Conservation (phyloP, 2,113 vertebrate genomes). For the Phodopus roborovskii region DNA sequence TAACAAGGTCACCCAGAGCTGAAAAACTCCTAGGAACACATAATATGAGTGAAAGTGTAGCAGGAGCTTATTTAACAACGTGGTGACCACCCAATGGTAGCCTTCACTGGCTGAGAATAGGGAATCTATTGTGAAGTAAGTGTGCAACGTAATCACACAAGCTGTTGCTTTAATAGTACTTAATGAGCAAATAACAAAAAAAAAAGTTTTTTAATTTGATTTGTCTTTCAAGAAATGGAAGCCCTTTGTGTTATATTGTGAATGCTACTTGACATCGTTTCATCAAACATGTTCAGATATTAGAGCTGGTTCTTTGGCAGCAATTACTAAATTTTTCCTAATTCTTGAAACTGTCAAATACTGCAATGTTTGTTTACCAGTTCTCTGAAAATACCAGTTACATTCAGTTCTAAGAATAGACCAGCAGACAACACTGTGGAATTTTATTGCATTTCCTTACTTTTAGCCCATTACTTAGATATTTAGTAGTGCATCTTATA, state of each 20-base stretch:
- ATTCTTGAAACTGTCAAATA: background rate
- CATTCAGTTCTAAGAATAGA: background rate
- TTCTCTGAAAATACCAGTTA: constrained; percentile 27
- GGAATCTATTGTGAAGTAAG: fast-evolving
- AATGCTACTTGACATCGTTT: background rate
- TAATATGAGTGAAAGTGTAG: background rate
- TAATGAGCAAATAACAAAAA: background rate
- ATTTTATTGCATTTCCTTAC: background rate
- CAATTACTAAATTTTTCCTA: background rate
- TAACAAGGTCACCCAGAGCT: background rate
- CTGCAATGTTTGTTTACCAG: background rate
- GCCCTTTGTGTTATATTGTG: background rate
- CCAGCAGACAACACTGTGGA: background rate
- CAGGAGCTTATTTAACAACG: background rate
- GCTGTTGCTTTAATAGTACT: background rate
- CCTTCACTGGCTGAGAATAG: background rate
- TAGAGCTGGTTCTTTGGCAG: background rate
- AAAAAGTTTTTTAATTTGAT: background rate
- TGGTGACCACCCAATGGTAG: background rate
- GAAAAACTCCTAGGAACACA: background rate
- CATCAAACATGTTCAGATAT: background rate
- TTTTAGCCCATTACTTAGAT: background rate
- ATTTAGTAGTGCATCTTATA: background rate
- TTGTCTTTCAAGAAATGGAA: background rate
- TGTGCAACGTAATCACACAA: background rate